A percentile compares a stretch with the other conserved stretches of the same genome.
These are phyloP conservation scores for Disparrhopalites patrizii DNA, from an alignment of 2,888 invertebrate species.

Conservation along the genomic window DNA sequence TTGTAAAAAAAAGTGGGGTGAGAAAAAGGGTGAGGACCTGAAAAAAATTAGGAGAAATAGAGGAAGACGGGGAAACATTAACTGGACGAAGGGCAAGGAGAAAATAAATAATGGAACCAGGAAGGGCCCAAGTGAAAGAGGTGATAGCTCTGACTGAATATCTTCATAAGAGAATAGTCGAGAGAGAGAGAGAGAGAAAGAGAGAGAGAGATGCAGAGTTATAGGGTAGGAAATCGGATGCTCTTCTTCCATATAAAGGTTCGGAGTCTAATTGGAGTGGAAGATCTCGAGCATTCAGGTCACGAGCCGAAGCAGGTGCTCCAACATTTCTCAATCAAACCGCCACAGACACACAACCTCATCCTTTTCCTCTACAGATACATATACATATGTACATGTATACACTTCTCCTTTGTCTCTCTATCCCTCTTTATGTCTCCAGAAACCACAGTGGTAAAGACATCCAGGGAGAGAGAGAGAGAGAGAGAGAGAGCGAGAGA, in stretches of 20 bases:
- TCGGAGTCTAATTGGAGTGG: constrained; percentile 21
- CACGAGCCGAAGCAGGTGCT: constrained; percentile 13
- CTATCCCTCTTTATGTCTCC: too few species aligned
- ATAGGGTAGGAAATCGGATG: not conserved
- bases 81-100: too few species aligned
- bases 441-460: too few species aligned
- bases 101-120: not conserved
- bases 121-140: not conserved
- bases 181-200: not conserved
- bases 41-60: not conserved
- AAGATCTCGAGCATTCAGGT: constrained; percentile 5
- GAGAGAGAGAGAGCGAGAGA: not conserved
- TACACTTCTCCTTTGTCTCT: not conserved
- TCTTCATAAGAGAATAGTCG: not conserved
- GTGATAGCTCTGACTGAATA: not conserved
- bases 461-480: not conserved
- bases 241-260: too few species aligned
- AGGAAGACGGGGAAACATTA: not conserved
- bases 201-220: not conserved
- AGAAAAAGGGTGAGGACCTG: not conserved
- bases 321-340: constrained; percentile 16
- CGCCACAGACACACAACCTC: not conserved
- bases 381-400: too few species aligned
- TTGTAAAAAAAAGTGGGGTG: not conserved
- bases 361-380: too few species aligned